phyloP scores from a whole-genome alignment of 2,888 invertebrate genomes.

The Vandiemenella viatica region DNA sequence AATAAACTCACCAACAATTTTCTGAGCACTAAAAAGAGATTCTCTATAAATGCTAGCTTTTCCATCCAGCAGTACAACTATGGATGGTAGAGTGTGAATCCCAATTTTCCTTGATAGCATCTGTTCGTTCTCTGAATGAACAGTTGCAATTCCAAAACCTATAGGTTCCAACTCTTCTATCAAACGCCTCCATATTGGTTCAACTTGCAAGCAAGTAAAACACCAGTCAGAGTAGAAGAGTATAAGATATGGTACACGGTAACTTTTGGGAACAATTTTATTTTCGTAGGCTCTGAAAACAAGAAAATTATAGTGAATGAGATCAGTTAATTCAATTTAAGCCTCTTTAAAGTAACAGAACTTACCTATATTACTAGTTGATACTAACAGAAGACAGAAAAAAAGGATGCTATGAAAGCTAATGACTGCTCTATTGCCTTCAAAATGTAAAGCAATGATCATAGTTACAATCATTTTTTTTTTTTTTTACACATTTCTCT shows the following conservation, averaged over 20 bases:
- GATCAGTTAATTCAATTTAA: too few species aligned
- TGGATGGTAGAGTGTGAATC: conserved; percentile 64
- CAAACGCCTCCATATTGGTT: conserved; percentile 69
- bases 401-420: neutral
- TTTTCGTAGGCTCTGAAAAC: conserved; percentile 68
- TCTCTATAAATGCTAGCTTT: conserved; percentile 73
- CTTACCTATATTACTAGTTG: neutral
- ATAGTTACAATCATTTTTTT: too few species aligned
- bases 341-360: too few species aligned
- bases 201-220: conserved; percentile 79
- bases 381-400: neutral
- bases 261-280: conserved; percentile 68
- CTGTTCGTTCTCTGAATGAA: conserved; percentile 73
- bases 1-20: conserved; percentile 57
- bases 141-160: conserved; percentile 67
- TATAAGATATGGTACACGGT: conserved; percentile 65
- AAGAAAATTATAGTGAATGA: too few species aligned
- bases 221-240: conserved; percentile 93
- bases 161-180: conserved; percentile 73
- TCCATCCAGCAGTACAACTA: conserved; percentile 71
- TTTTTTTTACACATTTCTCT: too few species aligned
- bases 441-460: too few species aligned
- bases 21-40: conserved; percentile 58
- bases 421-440: too few species aligned
- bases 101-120: conserved; percentile 62